Base-by-base conservation (phyloP, 2,888 invertebrate species). In the Torymus auratus region DNA sequence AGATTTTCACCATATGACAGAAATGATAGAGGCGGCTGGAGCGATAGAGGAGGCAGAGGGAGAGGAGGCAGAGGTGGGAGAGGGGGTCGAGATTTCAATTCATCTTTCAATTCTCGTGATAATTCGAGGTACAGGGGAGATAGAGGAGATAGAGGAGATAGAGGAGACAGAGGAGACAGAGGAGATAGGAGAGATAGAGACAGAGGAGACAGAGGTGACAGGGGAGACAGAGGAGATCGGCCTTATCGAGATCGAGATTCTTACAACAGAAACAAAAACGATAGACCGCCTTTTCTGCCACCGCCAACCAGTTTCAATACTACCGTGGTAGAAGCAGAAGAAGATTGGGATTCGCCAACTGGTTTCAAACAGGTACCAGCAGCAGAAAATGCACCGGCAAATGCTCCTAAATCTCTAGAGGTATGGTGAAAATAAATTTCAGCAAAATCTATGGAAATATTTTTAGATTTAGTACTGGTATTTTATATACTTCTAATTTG, bases 341-440 rank as follows among this genome's bases (percentile, higher is more conserved):
- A 83, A 71, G 56, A 81, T 23, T 83, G 83, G 83, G 79, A 81
- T 69, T 73, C 76, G 0, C 82, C 82, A 41, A 73, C 28, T 56
- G 73, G 77, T 52, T 77, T 77, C 56, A 53, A n/a, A 7, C 14
- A 50, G 2, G 68, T 67, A 62, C 23, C 67, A 17, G 15, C 56
- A 14, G 68, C 71, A 60, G 62, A 68, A 28, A 80, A 17, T 60
- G 13, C 55, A 41, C 41, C 23, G 2, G 10, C 7, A 41, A 7
- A 41, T 56, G 5, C 56, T 17, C 41, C 71, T 52, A 41, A 41
- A 1, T 13, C 55, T 15, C 23, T 56, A 64, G n/a, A 20, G 17
- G 81, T 81, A 77, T 56, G 67, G 68, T 20, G 7, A 20, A 23
- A 7, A 53, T 23, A 58, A 50, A 41, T 41, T 7, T 41, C 41